phyloP scores from a whole-genome alignment of 2,888 invertebrate genomes.

The Chrysolina haemoptera region DNA sequence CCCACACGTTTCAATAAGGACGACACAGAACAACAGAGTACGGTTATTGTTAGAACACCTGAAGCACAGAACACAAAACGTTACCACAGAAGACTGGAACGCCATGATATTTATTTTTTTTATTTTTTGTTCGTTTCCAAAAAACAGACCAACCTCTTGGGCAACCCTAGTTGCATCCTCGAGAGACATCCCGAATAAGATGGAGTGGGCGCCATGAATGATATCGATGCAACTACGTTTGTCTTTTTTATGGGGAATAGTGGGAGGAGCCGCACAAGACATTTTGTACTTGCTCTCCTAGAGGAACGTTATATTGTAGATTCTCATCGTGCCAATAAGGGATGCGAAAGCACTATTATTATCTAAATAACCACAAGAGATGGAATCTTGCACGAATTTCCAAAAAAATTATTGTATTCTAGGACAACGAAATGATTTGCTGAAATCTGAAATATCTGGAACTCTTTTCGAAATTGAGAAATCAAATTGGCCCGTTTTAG shows the following conservation, averaged over 20 bases:
- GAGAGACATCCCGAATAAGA: constrained; percentile 60
- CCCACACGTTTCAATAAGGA: constrained; percentile 16
- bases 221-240: constrained; percentile 58
- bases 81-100: constrained; percentile 47
- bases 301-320: constrained; percentile 30
- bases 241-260: constrained; percentile 51
- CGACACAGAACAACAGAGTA: constrained; percentile 28
- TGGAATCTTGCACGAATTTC: too few species aligned
- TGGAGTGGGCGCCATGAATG: constrained; percentile 57
- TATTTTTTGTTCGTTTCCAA: constrained; percentile 24
- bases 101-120: constrained; percentile 15
- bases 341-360: too few species aligned
- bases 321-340: neutral
- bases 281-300: constrained; percentile 54
- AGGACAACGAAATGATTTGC: too few species aligned
- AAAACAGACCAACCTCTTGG: constrained; percentile 55
- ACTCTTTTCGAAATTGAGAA: too few species aligned
- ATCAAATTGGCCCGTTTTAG: too few species aligned
- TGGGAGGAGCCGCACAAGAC: constrained; percentile 48
- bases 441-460: too few species aligned
- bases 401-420: too few species aligned
- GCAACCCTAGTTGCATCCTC: constrained; percentile 58
- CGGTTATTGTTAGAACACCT: constrained; percentile 41
- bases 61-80: constrained; percentile 49
- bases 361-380: too few species aligned